Percentiles rank a stretch among this genome's conserved stretches.
These are phyloP conservation scores for Agrotis clavis DNA, from an alignment of 2,888 invertebrate species.

Conservation along the genomic window DNA sequence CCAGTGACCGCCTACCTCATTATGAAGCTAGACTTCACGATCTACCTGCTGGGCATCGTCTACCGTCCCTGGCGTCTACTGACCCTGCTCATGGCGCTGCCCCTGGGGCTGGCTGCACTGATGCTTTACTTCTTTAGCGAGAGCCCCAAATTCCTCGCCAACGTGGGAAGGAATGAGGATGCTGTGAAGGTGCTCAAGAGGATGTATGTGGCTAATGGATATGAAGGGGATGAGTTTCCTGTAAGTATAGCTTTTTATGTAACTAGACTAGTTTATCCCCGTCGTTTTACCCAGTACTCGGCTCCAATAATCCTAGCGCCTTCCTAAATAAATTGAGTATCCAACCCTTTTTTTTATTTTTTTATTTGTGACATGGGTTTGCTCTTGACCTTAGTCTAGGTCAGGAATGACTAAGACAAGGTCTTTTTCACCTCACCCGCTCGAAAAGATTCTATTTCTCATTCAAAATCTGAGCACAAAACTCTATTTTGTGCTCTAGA, in stretches of 20 bases:
- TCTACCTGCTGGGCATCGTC: slow-evolving; percentile 76
- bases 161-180: slow-evolving; percentile 91
- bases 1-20: slow-evolving; percentile 83
- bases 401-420: too few relatives aligned
- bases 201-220: slow-evolving; percentile 92
- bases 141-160: slow-evolving; percentile 94
- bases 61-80: slow-evolving; percentile 85
- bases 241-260: slow-evolving; percentile 67
- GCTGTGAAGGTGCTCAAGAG: slow-evolving; percentile 91
- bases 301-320: too few relatives aligned
- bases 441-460: too few relatives aligned
- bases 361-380: too few relatives aligned
- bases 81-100: slow-evolving; percentile 90
- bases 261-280: too few relatives aligned
- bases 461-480: too few relatives aligned
- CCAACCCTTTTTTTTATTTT: too few relatives aligned
- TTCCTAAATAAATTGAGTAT: too few relatives aligned
- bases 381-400: too few relatives aligned
- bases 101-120: slow-evolving; percentile 92
- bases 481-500: too few relatives aligned
- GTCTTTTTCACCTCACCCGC: too few relatives aligned
- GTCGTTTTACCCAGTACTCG: too few relatives aligned
- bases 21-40: slow-evolving; percentile 81
- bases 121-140: slow-evolving; percentile 92
- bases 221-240: slow-evolving; percentile 74